A percentile compares a stretch with the other conserved stretches of the same genome.
Evolutionary conservation across 2,797 vertebrate genomes (phyloP).

Genomic region (Sparus aurata): DNA sequence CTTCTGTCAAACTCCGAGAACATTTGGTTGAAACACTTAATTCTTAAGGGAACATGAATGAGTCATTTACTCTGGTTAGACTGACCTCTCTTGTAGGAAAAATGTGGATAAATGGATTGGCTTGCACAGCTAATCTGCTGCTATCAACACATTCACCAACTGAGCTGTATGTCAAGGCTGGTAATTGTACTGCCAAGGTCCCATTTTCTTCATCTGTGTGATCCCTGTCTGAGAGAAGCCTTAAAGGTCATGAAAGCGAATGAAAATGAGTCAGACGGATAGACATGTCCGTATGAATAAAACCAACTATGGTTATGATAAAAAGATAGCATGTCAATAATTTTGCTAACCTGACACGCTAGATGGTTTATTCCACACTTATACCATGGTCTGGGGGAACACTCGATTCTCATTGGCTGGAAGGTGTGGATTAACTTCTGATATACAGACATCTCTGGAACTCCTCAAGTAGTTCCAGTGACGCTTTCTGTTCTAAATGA

Average conservation of each 20-base stretch:
- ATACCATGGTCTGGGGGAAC: no score
- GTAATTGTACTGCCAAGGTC: constrained; percentile 22
- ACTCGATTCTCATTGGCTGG: no score
- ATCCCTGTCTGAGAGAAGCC: constrained; percentile 11
- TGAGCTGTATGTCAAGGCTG: constrained; percentile 10
- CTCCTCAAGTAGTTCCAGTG: no score
- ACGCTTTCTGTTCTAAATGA: no score
- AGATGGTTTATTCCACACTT: no score
- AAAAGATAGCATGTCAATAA: no score
- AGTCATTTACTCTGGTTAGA: constrained; percentile 6
- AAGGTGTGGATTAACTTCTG: no score
- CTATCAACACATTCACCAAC: constrained; percentile 13
- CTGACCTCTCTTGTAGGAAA: constrained; percentile 33
- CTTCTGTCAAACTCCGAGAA: constrained; percentile 4
- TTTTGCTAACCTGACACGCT: no score
- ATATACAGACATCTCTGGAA: no score
- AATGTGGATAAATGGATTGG: constrained; percentile 42
- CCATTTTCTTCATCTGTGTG: constrained; percentile 22
- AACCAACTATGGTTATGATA: neutral
- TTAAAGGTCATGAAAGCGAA: constrained; percentile 36
- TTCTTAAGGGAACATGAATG: neutral
- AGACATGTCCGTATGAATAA: neutral
- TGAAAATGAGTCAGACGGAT: constrained; percentile 30
- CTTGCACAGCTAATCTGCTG: constrained; percentile 22
- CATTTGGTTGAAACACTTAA: constrained; percentile 13